Evolutionary conservation across 2,113 vertebrate genomes (phyloP).

Genomic region (Campylomormyrus numenius): DNA sequence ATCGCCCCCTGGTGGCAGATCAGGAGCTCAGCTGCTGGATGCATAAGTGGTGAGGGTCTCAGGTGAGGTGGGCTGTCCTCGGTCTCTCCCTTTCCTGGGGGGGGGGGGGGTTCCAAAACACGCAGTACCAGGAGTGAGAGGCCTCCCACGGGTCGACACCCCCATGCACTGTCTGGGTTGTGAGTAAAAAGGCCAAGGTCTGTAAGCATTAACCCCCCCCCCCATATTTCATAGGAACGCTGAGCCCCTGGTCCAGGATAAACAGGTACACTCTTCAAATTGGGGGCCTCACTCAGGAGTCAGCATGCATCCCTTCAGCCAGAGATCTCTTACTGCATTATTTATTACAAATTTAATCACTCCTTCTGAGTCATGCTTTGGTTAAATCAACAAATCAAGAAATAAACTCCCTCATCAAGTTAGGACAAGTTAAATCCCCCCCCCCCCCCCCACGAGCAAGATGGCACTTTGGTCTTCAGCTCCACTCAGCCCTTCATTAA

Average conservation of each 20-base stretch:
- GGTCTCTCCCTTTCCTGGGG: conserved; percentile 35
- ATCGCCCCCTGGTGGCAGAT: neutral
- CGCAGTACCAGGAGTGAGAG: conserved; percentile 34
- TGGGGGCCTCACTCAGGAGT: conserved; percentile 45
- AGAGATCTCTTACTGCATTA: neutral
- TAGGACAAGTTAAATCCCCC: neutral
- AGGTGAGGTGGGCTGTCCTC: conserved; percentile 63
- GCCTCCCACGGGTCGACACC: conserved; percentile 45
- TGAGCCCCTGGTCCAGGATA: conserved; percentile 53
- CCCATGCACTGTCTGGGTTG: conserved; percentile 49
- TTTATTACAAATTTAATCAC: conserved; percentile 1
- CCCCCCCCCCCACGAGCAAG: neutral
- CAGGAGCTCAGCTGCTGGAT: neutral
- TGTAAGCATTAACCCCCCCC: conserved; percentile 52
- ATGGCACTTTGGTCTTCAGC: neutral
- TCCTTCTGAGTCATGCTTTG: neutral
- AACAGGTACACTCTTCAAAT: conserved; percentile 58
- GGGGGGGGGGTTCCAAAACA: neutral
- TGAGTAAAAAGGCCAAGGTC: conserved; percentile 53
- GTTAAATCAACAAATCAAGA: conserved; percentile 8
- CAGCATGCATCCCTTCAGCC: neutral
- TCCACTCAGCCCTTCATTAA: neutral
- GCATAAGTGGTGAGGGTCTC: conserved; percentile 34
- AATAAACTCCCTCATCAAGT: neutral
- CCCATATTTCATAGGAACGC: conserved; percentile 55